Percentiles rank a stretch among this genome's conserved stretches.
phyloP scores from a whole-genome alignment of 1,140 invertebrate species.

The Drosophila fuyamai region DNA sequence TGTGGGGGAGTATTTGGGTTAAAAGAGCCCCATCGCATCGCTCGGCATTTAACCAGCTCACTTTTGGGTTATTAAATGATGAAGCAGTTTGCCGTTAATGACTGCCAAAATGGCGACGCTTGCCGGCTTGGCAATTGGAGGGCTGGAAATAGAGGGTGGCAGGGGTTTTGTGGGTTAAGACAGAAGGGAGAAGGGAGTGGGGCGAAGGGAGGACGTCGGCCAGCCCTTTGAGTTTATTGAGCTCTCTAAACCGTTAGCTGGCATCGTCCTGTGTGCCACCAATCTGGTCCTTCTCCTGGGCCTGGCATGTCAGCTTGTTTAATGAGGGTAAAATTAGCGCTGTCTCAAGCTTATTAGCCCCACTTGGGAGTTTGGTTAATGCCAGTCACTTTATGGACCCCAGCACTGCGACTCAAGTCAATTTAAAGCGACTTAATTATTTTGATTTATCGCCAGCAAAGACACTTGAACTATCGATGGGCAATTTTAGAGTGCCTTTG shows the following conservation, averaged over 20 bases:
- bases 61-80: slow-evolving; percentile 84
- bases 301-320: slow-evolving; percentile 79
- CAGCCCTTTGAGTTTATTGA: slow-evolving; percentile 78
- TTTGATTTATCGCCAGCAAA: slow-evolving; percentile 69
- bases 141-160: background rate
- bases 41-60: slow-evolving; percentile 82
- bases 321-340: slow-evolving; percentile 83
- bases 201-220: slow-evolving; percentile 18
- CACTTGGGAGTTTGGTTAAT: slow-evolving; percentile 81
- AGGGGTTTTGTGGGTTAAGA: background rate
- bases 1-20: slow-evolving; percentile 38
- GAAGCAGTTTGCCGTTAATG: slow-evolving; percentile 83
- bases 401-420: slow-evolving; percentile 53
- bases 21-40: slow-evolving; percentile 49
- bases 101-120: slow-evolving; percentile 77
- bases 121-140: slow-evolving; percentile 40
- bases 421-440: slow-evolving; percentile 80
- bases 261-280: slow-evolving; percentile 40
- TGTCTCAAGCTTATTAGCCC: slow-evolving; percentile 82
- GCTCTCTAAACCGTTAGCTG: slow-evolving; percentile 71
- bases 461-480: slow-evolving; percentile 53
- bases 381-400: slow-evolving; percentile 73
- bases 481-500: slow-evolving; percentile 37
- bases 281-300: slow-evolving; percentile 39
- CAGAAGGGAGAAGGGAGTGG: background rate